Conservation (phyloP, 2,797 vertebrate species). For the Pipistrellus pygmaeus region DNA sequence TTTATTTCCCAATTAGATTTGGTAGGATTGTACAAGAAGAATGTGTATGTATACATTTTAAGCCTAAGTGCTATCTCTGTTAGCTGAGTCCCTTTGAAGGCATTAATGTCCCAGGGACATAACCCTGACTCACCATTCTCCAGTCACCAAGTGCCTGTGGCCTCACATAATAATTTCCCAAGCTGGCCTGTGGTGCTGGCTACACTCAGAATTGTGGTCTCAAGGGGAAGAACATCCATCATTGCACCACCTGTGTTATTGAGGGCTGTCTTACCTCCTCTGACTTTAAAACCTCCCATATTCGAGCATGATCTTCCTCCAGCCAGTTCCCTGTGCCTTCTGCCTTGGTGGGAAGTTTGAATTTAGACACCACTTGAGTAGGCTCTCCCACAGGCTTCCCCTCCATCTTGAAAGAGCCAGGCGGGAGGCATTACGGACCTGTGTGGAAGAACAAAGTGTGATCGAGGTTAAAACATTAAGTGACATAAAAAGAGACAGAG, state of each 20-base stretch:
- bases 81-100: neutral
- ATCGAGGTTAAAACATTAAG: slow-evolving; percentile 37
- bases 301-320: slow-evolving; percentile 54
- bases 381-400: neutral
- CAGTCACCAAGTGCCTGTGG: neutral
- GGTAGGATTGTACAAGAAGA: neutral
- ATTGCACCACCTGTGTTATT: neutral
- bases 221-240: neutral
- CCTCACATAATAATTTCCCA: neutral
- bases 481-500: neutral
- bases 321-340: slow-evolving; percentile 64
- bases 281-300: slow-evolving; percentile 73
- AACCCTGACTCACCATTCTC: neutral
- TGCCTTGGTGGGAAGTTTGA: slow-evolving; percentile 4
- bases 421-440: slow-evolving; percentile 69
- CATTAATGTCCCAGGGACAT: neutral
- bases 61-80: neutral
- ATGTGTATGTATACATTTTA: neutral
- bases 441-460: slow-evolving; percentile 56
- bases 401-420: neutral
- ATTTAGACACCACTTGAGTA: slow-evolving; percentile 45
- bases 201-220: neutral
- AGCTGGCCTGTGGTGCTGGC: neutral
- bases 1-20: neutral
- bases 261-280: slow-evolving; percentile 73